Percentiles rank a stretch among this genome's conserved stretches.
phyloP scores from a whole-genome alignment of 2,888 invertebrate species.

The Troides oblongomaculatus region DNA sequence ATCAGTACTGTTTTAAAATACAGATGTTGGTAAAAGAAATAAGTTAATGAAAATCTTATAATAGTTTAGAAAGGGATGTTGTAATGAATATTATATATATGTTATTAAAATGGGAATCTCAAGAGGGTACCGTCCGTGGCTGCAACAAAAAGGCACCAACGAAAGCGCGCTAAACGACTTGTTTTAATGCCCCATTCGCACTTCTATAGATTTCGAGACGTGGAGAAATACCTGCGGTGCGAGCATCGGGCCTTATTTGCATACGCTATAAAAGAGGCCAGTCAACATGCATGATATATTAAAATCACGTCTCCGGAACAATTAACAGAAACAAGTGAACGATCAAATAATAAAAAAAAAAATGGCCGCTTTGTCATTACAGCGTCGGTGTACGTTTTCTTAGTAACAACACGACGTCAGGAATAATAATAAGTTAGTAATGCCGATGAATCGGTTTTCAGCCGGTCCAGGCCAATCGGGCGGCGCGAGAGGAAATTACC shows the following conservation, averaged over 20 bases:
- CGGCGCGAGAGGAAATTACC: conserved; percentile 44
- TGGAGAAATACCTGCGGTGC: conserved; percentile 34
- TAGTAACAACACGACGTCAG: conserved; percentile 50
- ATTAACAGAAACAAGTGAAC: conserved; percentile 73
- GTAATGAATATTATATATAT: background rate
- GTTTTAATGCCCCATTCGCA: conserved; percentile 49
- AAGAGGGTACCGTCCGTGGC: conserved; percentile 20
- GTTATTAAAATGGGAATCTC: conserved; percentile 23
- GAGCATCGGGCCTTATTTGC: conserved; percentile 62
- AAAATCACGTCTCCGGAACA: conserved; percentile 76
- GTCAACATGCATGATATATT: conserved; percentile 75
- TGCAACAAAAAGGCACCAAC: conserved; percentile 40
- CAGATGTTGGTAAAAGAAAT: no score
- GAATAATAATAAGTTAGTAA: conserved; percentile 57
- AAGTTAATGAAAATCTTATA: no score
- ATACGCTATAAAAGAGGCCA: conserved; percentile 68
- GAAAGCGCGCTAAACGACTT: conserved; percentile 29
- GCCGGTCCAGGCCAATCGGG: conserved; percentile 49
- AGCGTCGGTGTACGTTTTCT: conserved; percentile 58
- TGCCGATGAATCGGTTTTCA: conserved; percentile 53
- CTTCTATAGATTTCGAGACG: conserved; percentile 35
- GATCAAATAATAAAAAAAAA: conserved; percentile 71
- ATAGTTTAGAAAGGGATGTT: no score
- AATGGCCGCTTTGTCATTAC: conserved; percentile 68
- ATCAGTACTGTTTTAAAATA: no score